Evolutionary conservation across 2,113 vertebrate species (phyloP).

Genomic region (Prolemur simus): DNA sequence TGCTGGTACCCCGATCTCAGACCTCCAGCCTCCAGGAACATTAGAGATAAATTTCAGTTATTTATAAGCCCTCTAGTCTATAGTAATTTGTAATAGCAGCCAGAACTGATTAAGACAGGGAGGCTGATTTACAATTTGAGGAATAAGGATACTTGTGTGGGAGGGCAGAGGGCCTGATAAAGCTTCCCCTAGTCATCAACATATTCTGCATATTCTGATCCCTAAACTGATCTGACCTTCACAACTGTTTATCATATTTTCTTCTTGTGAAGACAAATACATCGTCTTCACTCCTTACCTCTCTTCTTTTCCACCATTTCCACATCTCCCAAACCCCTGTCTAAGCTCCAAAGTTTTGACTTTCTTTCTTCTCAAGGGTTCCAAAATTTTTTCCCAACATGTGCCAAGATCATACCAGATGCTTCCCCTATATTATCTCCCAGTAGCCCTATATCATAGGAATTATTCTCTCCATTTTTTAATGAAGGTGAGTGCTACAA

Average conservation of each 20-base stretch:
- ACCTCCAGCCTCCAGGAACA: neutral
- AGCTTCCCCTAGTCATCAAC: neutral
- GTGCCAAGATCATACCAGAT: neutral
- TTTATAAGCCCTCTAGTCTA: neutral
- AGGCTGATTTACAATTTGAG: neutral
- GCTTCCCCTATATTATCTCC: neutral
- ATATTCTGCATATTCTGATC: rapidly evolving
- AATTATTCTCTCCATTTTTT: neutral
- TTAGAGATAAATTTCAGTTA: neutral
- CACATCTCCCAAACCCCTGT: neutral
- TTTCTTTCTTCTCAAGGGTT: neutral
- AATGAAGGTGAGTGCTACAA: neutral
- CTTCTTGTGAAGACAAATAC: neutral
- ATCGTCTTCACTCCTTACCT: neutral
- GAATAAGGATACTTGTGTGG: neutral
- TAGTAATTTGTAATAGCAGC: neutral
- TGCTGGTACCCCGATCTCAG: no score
- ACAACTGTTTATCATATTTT: neutral
- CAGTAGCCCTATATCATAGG: neutral
- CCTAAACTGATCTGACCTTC: neutral
- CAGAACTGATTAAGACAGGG: neutral
- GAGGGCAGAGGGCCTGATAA: neutral
- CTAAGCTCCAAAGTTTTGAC: neutral
- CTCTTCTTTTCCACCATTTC: neutral
- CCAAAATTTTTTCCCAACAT: neutral